Evolutionary conservation across 2,797 vertebrate species (phyloP).

Genomic region (Pantherophis alleghaniensis): DNA sequence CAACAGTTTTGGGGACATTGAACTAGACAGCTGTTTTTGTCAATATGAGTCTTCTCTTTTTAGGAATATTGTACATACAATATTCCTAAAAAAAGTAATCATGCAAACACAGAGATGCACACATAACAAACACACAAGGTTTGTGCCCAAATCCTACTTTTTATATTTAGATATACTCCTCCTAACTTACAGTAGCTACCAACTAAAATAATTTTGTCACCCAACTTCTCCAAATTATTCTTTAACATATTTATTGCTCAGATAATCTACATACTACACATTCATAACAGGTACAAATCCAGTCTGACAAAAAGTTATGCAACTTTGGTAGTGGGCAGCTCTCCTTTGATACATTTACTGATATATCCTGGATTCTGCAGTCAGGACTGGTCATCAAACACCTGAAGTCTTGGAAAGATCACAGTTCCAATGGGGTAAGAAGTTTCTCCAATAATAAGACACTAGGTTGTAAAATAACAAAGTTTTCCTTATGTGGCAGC

Average conservation of each 20-base stretch:
- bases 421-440: background rate
- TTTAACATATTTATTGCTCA: background rate
- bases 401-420: background rate
- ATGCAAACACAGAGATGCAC: background rate
- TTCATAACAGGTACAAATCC: background rate
- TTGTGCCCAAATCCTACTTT: background rate
- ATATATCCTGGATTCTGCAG: background rate
- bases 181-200: background rate
- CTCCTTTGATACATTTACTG: background rate
- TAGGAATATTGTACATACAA: too few relatives aligned
- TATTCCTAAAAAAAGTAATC: background rate
- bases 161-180: background rate
- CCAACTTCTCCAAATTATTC: background rate
- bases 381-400: background rate
- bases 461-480: background rate
- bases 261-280: background rate
- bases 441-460: background rate
- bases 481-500: background rate
- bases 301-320: background rate
- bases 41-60: background rate
- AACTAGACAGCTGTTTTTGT: background rate
- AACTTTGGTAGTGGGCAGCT: background rate
- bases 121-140: background rate
- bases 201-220: background rate
- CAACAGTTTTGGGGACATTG: background rate